Conservation (phyloP, 1,140 invertebrate genomes). For the Nasonia vitripennis region DNA sequence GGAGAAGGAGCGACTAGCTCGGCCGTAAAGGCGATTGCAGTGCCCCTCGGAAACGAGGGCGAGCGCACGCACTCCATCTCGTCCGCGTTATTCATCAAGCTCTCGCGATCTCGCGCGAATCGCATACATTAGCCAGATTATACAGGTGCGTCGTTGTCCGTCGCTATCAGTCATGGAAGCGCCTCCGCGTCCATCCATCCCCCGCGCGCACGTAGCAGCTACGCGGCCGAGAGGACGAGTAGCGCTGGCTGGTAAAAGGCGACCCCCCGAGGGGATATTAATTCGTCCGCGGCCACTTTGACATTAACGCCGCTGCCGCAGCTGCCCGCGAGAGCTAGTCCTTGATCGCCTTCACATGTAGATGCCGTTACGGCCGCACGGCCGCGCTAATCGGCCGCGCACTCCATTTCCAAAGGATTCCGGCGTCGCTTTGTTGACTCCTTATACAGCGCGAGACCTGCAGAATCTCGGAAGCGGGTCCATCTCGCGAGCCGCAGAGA, state of each 20-base stretch:
- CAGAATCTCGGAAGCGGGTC: no score
- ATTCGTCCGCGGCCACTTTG: conserved; percentile 40
- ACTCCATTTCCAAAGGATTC: no score
- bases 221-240: not conserved
- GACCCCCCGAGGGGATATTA: conserved; percentile 42
- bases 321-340: not conserved
- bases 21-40: not conserved
- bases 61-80: no score
- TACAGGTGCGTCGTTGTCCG: conserved; percentile 13
- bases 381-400: no score
- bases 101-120: not conserved
- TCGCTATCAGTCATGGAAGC: conserved; percentile 25
- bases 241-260: conserved; percentile 14
- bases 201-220: no score
- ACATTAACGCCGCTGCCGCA: conserved; percentile 25
- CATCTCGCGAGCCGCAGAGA: not conserved
- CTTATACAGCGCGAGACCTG: no score
- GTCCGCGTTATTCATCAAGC: not conserved
- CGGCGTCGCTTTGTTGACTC: no score
- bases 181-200: not conserved
- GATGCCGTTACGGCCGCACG: no score
- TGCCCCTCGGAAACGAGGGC: no score
- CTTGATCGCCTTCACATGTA: conserved; percentile 9
- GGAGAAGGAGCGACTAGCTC: no score
- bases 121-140: conserved; percentile 51